Conservation (phyloP, 1,140 invertebrate genomes). For the Aphis gossypii region DNA sequence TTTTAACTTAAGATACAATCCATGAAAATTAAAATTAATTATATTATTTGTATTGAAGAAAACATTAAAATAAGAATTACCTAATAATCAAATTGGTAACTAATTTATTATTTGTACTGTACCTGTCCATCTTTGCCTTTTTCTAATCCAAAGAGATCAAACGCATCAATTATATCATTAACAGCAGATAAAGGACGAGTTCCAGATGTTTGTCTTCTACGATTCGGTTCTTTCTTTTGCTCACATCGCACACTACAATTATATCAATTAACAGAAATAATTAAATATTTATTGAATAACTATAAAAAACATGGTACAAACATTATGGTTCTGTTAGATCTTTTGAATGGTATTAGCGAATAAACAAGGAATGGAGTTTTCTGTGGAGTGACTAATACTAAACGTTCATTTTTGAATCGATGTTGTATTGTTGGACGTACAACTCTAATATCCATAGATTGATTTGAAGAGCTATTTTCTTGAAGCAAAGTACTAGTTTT, state of each 20-base stretch:
- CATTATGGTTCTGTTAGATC: slow-evolving; percentile 43
- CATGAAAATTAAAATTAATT: not conserved
- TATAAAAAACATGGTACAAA: not conserved
- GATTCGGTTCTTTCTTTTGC: slow-evolving; percentile 73
- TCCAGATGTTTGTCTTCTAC: slow-evolving; percentile 81
- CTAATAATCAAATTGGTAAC: not conserved
- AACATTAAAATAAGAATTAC: not conserved
- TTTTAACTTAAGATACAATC: not conserved
- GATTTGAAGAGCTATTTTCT: slow-evolving; percentile 45
- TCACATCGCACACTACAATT: slow-evolving; percentile 36
- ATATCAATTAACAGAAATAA: not conserved
- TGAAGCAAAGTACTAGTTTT: slow-evolving; percentile 57
- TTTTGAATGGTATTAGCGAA: slow-evolving; percentile 56
- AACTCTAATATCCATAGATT: slow-evolving; percentile 48
- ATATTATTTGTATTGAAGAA: not conserved
- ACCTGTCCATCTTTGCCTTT: slow-evolving; percentile 83
- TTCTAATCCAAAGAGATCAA: slow-evolving; percentile 83
- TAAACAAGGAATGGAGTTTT: slow-evolving; percentile 59
- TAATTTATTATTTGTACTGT: slow-evolving; percentile 53
- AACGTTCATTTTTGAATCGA: slow-evolving; percentile 48
- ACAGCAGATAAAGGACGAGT: slow-evolving; percentile 83
- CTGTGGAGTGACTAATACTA: slow-evolving; percentile 50
- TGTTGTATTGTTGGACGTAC: slow-evolving; percentile 39
- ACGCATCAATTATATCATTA: slow-evolving; percentile 83
- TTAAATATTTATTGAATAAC: not conserved